Percentiles rank a stretch among this genome's conserved stretches.
Evolutionary conservation across 2,888 invertebrate genomes (phyloP).

Genomic region (Aphelenchoides bicaudatus): DNA sequence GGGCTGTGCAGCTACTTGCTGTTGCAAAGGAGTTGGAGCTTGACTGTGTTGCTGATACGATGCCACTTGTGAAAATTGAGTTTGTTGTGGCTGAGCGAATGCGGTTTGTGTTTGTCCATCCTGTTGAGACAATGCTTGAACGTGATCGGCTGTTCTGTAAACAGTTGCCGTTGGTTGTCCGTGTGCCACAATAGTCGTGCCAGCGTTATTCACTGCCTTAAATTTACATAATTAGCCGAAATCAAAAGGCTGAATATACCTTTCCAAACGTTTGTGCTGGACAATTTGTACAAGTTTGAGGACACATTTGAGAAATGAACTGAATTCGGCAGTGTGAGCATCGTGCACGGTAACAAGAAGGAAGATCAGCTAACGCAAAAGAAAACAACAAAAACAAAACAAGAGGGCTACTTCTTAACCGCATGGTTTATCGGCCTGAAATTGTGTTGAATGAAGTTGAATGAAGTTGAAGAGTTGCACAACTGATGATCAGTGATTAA

Average conservation of each 20-base stretch:
- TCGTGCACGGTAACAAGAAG: constrained; percentile 51
- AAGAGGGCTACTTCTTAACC: no score
- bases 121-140: neutral
- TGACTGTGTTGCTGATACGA: neutral
- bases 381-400: no score
- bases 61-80: neutral
- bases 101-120: constrained; percentile 12
- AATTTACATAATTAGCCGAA: no score
- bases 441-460: no score
- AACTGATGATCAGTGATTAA: no score
- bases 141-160: neutral
- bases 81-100: neutral
- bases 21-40: neutral
- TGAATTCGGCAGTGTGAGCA: constrained; percentile 55
- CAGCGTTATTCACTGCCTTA: no score
- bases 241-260: neutral
- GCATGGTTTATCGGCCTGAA: no score
- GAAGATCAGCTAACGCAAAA: constrained; percentile 42
- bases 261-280: constrained; percentile 11
- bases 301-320: constrained; percentile 46
- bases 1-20: neutral
- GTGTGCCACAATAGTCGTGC: neutral
- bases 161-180: constrained; percentile 5
- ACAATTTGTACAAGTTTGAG: constrained; percentile 27
- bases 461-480: no score